Conservation (phyloP, 1,140 invertebrate genomes). For the Macrobrachium rosenbergii region DNA sequence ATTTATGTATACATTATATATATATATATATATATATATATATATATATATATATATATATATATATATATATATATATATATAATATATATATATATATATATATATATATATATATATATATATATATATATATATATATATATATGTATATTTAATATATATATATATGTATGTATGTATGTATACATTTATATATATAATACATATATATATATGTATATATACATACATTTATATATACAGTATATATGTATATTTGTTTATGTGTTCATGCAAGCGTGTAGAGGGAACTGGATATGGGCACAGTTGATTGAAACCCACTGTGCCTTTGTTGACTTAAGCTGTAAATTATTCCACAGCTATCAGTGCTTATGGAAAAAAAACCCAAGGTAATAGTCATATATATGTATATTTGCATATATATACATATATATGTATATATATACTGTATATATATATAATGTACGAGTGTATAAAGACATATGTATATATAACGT, state of each 20-base stretch:
- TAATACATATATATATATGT: neutral
- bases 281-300: too few species aligned
- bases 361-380: too few species aligned
- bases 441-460: slow-evolving; percentile 3
- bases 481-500: neutral
- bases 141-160: neutral
- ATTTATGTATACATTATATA: too few species aligned
- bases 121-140: neutral
- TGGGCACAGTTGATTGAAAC: too few species aligned
- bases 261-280: neutral
- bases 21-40: neutral
- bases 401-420: slow-evolving; percentile 4
- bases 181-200: neutral
- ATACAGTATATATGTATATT: neutral
- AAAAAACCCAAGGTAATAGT: too few species aligned
- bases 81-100: neutral
- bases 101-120: neutral
- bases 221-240: neutral
- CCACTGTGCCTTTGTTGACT: too few species aligned
- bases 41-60: neutral
- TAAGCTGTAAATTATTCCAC: too few species aligned
- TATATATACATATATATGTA: neutral
- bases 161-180: neutral
- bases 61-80: neutral
- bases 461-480: too few species aligned